A percentile compares a stretch with the other conserved stretches of the same genome.
These are phyloP conservation scores for Python bivittatus DNA, from an alignment of 2,113 vertebrate genomes.

Conservation along the genomic window DNA sequence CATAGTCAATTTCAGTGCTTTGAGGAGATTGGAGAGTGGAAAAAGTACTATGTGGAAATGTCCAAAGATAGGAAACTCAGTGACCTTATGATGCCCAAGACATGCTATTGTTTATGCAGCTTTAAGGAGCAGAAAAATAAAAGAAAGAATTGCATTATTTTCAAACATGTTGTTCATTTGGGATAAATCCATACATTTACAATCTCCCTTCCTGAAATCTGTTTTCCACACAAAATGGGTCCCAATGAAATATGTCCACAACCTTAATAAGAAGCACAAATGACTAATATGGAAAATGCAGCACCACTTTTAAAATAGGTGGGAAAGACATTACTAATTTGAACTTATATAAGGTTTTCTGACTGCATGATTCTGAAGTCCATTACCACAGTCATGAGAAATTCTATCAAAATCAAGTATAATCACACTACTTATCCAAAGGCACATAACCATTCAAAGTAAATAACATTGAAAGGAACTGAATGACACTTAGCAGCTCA, in stretches of 20 bases:
- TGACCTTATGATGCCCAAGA: background rate
- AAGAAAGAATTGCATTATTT: background rate
- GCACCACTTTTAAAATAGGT: background rate
- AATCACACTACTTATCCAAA: slow-evolving; percentile 16
- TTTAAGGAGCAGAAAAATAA: background rate
- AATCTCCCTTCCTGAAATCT: background rate
- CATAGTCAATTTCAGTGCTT: background rate
- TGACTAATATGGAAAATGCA: slow-evolving; percentile 15
- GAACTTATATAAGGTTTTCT: background rate
- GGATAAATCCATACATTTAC: background rate
- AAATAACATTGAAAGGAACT: slow-evolving; percentile 43
- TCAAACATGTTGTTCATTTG: background rate
- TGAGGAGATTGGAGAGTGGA: background rate
- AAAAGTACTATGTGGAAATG: background rate
- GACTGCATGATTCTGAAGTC: slow-evolving; percentile 6
- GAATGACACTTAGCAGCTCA: slow-evolving; percentile 34
- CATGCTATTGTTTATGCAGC: background rate
- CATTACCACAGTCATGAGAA: slow-evolving; percentile 12
- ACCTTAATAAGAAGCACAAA: background rate
- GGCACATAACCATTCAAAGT: slow-evolving; percentile 34
- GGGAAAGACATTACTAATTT: background rate
- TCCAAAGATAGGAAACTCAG: background rate
- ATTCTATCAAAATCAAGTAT: slow-evolving; percentile 11
- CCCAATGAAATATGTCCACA: background rate
- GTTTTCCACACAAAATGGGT: background rate